A percentile compares a stretch with the other conserved stretches of the same genome.
phyloP scores from a whole-genome alignment of 2,888 invertebrate genomes.

The Lasioglossum marginatum region DNA sequence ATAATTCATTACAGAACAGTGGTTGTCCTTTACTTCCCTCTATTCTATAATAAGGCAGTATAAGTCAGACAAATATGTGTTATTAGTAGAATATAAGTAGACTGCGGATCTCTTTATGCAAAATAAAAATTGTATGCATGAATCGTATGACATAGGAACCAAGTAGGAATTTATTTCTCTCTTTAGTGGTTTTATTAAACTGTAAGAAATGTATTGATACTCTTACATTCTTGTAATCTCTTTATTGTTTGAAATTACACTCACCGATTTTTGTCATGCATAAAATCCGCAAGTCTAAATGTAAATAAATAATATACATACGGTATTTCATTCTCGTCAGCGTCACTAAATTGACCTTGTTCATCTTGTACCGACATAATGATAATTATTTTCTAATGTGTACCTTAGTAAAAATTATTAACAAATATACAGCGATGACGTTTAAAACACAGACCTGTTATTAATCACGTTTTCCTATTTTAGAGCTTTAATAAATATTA shows the following conservation, averaged over 20 bases:
- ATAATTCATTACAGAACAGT: slow-evolving; percentile 20
- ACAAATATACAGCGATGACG: not conserved
- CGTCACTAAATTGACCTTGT: slow-evolving; percentile 85
- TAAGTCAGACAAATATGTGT: not conserved
- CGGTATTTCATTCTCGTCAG: slow-evolving; percentile 79
- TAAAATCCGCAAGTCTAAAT: slow-evolving; percentile 8
- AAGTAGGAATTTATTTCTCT: too few relatives aligned
- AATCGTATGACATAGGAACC: too few relatives aligned
- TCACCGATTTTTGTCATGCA: too few relatives aligned
- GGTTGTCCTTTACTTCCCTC: slow-evolving; percentile 37
- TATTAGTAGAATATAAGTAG: slow-evolving; percentile 19
- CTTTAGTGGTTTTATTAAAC: too few relatives aligned
- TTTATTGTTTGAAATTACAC: too few relatives aligned
- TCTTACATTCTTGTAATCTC: too few relatives aligned
- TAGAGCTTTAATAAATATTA: not conserved
- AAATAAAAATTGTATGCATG: too few relatives aligned
- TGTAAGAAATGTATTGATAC: too few relatives aligned
- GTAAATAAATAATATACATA: slow-evolving; percentile 51
- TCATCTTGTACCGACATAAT: slow-evolving; percentile 34
- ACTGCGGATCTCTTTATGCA: too few relatives aligned
- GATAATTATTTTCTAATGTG: not conserved
- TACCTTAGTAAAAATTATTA: not conserved
- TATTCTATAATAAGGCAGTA: slow-evolving; percentile 28
- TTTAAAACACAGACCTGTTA: not conserved
- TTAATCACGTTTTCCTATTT: slow-evolving; percentile 13